Evolutionary conservation across 2,888 invertebrate species (phyloP).

Genomic region (Aporophyla nigra): DNA sequence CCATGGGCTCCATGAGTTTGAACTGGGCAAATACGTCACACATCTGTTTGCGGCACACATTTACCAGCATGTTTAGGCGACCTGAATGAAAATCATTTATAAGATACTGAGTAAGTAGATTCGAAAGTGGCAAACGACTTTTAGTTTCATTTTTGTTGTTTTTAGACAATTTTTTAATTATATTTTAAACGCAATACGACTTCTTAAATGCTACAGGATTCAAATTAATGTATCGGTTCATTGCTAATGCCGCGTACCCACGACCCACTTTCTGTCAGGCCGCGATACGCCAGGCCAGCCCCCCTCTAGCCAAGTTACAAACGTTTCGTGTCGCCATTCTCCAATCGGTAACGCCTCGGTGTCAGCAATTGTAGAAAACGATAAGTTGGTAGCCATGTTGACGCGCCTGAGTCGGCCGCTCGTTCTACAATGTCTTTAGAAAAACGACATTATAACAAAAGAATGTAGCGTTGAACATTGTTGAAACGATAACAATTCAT

Average conservation of each 20-base stretch:
- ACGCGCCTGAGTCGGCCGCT: too few relatives aligned
- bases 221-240: background rate
- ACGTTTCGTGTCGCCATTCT: too few relatives aligned
- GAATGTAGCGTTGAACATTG: too few relatives aligned
- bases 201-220: background rate
- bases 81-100: conserved; percentile 82
- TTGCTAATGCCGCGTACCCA: background rate
- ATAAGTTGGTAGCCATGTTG: too few relatives aligned
- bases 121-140: background rate
- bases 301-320: too few relatives aligned
- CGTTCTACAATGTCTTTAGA: too few relatives aligned
- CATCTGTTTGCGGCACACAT: conserved; percentile 97
- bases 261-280: too few relatives aligned
- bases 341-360: too few relatives aligned
- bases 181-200: background rate
- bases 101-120: conserved; percentile 2
- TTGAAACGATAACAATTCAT: too few relatives aligned
- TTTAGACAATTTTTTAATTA: background rate
- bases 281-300: too few relatives aligned
- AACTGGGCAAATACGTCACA: conserved; percentile 98
- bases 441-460: too few relatives aligned
- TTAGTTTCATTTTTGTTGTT: background rate
- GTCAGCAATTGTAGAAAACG: too few relatives aligned
- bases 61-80: conserved; percentile 96
- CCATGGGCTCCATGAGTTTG: conserved; percentile 95